Percentiles rank a stretch among this genome's conserved stretches.
Conservation (phyloP, 2,113 vertebrate genomes). For the Urocynchramus pylzowi region DNA sequence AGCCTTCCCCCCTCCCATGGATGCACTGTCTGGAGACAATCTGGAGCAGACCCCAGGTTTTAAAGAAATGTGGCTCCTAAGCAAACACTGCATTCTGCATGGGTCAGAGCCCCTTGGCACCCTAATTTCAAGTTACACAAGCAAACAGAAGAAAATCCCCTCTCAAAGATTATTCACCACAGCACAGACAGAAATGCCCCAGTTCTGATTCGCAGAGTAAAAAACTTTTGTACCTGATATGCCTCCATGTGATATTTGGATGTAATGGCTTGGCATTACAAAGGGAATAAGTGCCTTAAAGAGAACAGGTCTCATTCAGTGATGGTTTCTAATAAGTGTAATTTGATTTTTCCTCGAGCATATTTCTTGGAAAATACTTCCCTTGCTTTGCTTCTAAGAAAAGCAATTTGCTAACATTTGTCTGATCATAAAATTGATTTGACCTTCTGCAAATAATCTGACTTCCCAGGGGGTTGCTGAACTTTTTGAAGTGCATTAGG, state of each 20-base stretch:
- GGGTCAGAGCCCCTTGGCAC: background rate
- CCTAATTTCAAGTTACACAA: background rate
- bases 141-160: background rate
- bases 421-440: background rate
- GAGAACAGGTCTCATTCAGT: background rate
- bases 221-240: background rate
- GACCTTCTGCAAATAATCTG: slow-evolving; percentile 4
- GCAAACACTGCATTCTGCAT: background rate
- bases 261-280: background rate
- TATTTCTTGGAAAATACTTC: slow-evolving; percentile 10
- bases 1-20: background rate
- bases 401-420: background rate
- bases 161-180: background rate
- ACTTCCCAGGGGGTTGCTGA: rapidly evolving
- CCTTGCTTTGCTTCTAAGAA: background rate
- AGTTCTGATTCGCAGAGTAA: background rate
- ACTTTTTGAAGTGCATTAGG: background rate
- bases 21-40: background rate
- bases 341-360: background rate
- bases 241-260: background rate
- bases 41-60: background rate
- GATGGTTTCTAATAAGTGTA: background rate
- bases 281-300: background rate
- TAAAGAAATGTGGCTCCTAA: background rate
- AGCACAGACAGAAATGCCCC: background rate